Evolutionary conservation across 1,140 invertebrate species (phyloP).

Genomic region (Solen grandis): DNA sequence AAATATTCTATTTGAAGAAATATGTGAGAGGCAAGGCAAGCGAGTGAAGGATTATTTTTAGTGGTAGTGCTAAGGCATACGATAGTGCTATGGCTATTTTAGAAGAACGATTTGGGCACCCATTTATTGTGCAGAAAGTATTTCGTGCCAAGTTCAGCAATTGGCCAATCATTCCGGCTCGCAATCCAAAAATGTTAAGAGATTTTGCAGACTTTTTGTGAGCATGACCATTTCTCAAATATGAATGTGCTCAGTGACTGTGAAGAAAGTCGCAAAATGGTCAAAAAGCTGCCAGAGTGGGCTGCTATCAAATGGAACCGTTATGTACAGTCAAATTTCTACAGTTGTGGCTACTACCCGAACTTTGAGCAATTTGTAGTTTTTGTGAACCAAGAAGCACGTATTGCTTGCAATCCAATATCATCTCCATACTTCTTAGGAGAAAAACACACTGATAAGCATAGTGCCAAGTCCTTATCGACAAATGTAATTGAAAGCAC

Average conservation of each 20-base stretch:
- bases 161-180: constrained; percentile 2
- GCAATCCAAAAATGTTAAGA: constrained; percentile 5
- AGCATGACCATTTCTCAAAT: not conserved
- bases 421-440: not conserved
- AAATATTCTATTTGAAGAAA: constrained; percentile 7
- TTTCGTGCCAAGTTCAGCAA: constrained; percentile 1
- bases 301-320: constrained; percentile 29
- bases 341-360: not conserved
- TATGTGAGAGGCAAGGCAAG: constrained; percentile 16
- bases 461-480: not conserved
- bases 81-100: constrained; percentile 20
- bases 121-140: constrained; percentile 23
- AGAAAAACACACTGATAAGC: constrained; percentile 6
- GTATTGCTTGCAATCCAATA: constrained; percentile 24
- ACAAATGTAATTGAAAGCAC: not conserved
- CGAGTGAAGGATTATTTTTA: constrained; percentile 6
- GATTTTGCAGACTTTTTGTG: constrained; percentile 30
- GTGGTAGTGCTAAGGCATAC: constrained; percentile 20
- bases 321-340: not conserved
- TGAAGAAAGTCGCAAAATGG: constrained; percentile 19
- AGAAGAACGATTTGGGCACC: constrained; percentile 23
- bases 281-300: constrained; percentile 36
- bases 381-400: constrained; percentile 22
- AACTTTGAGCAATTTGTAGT: constrained; percentile 1
- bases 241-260: constrained; percentile 10